phyloP scores from a whole-genome alignment of 2,113 vertebrate species.

The Terrapene triunguis region DNA sequence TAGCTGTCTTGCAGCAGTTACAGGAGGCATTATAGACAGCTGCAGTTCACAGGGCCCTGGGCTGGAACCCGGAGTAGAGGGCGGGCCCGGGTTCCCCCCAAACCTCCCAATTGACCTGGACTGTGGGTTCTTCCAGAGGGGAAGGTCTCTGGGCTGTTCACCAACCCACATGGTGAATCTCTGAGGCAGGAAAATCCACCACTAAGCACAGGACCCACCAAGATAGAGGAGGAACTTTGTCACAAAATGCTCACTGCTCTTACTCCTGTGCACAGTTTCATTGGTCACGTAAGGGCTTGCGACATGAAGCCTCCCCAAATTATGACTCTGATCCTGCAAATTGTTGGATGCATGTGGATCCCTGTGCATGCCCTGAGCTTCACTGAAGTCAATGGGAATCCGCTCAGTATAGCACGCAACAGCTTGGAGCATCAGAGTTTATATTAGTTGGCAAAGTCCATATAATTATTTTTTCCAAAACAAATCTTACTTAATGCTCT shows the following conservation, averaged over 20 bases:
- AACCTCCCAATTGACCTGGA: too few species aligned
- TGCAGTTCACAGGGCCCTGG: too few species aligned
- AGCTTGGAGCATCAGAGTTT: background rate
- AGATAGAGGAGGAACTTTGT: too few species aligned
- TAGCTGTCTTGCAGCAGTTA: too few species aligned
- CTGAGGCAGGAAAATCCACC: too few species aligned
- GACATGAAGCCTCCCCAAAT: background rate
- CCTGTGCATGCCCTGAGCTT: background rate
- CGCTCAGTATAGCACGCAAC: background rate
- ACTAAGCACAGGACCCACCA: too few species aligned
- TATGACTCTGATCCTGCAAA: background rate
- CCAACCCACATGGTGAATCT: too few species aligned
- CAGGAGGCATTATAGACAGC: too few species aligned
- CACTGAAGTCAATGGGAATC: background rate
- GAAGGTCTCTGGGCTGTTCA: too few species aligned
- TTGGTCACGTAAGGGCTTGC: background rate
- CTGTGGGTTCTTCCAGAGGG: too few species aligned
- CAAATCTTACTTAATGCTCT: background rate
- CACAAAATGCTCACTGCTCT: background rate
- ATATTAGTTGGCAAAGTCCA: background rate
- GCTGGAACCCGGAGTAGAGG: too few species aligned
- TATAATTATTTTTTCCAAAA: background rate
- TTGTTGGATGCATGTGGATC: background rate
- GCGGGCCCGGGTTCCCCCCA: too few species aligned
- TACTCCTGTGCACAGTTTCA: background rate